A percentile compares a stretch with the other conserved stretches of the same genome.
phyloP scores from a whole-genome alignment of 2,797 vertebrate genomes.

The Melanitta fusca region DNA sequence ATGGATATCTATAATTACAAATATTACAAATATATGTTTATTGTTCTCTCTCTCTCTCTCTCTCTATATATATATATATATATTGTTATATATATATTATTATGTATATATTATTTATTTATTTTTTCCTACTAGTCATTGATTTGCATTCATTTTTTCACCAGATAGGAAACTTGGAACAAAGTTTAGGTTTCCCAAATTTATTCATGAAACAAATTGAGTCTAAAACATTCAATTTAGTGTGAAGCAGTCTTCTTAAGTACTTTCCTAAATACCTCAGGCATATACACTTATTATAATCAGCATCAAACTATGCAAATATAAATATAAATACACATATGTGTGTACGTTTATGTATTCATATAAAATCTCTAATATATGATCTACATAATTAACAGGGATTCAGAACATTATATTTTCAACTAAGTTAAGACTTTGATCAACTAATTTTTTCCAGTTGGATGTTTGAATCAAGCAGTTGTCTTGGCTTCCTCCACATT shows the following conservation, averaged over 20 bases:
- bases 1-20: neutral
- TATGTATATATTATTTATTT: no score
- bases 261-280: neutral
- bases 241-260: neutral
- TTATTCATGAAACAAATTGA: neutral
- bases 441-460: neutral
- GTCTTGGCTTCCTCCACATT: neutral
- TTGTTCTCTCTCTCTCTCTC: neutral
- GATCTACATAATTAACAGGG: neutral
- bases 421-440: neutral
- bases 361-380: neutral
- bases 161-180: rapidly evolving
- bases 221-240: neutral
- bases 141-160: neutral
- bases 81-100: no score
- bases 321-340: neutral
- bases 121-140: neutral
- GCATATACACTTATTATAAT: neutral
- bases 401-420: neutral
- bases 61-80: no score
- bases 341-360: rapidly evolving
- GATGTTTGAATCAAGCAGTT: neutral
- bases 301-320: neutral
- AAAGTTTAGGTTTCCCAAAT: neutral
- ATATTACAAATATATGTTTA: neutral